phyloP scores from a whole-genome alignment of 2,888 invertebrate species.

The Eilema caniola region DNA sequence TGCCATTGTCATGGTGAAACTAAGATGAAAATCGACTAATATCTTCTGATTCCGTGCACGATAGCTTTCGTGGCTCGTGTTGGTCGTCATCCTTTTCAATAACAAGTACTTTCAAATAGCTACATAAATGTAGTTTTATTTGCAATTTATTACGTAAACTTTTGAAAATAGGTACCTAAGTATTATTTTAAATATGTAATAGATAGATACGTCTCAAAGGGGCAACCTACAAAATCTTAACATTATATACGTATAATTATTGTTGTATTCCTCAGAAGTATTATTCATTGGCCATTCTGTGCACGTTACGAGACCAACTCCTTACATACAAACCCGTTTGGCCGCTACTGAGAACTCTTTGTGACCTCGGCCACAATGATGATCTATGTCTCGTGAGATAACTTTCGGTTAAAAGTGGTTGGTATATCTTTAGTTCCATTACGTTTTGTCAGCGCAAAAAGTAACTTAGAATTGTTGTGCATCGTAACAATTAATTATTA shows the following conservation, averaged over 20 bases:
- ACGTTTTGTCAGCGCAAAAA: conserved; percentile 31
- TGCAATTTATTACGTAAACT: too few species aligned
- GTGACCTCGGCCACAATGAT: conserved; percentile 67
- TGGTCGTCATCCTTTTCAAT: too few species aligned
- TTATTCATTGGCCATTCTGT: conserved; percentile 64
- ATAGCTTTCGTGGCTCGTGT: too few species aligned
- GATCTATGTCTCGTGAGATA: conserved; percentile 73
- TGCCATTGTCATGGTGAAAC: too few species aligned
- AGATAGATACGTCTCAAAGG: not conserved
- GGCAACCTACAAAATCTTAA: not conserved
- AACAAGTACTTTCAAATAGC: too few species aligned
- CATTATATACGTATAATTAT: not conserved
- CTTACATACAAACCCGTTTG: conserved; percentile 68
- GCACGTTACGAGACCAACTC: conserved; percentile 52
- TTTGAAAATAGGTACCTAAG: not conserved
- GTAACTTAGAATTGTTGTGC: not conserved
- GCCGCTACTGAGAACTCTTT: conserved; percentile 74
- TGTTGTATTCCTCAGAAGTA: conserved; percentile 38
- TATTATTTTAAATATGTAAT: not conserved
- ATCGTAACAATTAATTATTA: not conserved
- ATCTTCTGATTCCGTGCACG: too few species aligned
- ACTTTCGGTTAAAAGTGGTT: conserved; percentile 49
- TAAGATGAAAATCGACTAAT: too few species aligned
- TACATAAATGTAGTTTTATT: too few species aligned
- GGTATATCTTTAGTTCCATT: conserved; percentile 28